phyloP scores from a whole-genome alignment of 2,888 invertebrate species.

The Omphaloscelis lunosa region DNA sequence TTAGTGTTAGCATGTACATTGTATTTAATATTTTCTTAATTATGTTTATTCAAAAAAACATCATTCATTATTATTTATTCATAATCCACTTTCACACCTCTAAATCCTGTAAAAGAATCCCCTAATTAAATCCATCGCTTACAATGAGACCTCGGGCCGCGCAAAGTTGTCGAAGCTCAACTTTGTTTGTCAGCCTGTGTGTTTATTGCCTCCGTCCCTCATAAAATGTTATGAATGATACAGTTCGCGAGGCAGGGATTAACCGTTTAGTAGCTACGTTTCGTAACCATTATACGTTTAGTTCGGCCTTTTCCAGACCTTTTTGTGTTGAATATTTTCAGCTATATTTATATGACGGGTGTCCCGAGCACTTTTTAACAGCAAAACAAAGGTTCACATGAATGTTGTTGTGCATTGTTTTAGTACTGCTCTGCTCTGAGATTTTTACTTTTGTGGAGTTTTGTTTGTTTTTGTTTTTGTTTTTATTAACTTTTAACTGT shows the following conservation, averaged over 20 bases:
- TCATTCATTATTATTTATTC: too few species aligned
- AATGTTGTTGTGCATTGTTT: slow-evolving; percentile 54
- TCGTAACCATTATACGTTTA: slow-evolving; percentile 74
- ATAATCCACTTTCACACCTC: background rate
- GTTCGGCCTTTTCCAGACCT: slow-evolving; percentile 68
- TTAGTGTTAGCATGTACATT: background rate
- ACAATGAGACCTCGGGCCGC: slow-evolving; percentile 48
- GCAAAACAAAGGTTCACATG: slow-evolving; percentile 54
- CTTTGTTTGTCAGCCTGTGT: slow-evolving; percentile 78
- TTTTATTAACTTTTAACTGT: background rate
- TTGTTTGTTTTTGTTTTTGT: slow-evolving; percentile 23
- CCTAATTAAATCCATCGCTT: slow-evolving; percentile 43
- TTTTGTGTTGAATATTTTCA: slow-evolving; percentile 69
- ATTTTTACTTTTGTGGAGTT: slow-evolving; percentile 14
- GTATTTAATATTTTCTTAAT: background rate
- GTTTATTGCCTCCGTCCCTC: slow-evolving; percentile 80
- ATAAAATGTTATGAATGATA: slow-evolving; percentile 85
- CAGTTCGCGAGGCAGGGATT: slow-evolving; percentile 79
- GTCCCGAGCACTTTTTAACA: slow-evolving; percentile 57
- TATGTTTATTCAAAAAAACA: too few species aligned
- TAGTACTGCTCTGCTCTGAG: slow-evolving; percentile 17
- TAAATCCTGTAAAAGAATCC: background rate
- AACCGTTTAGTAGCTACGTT: slow-evolving; percentile 79
- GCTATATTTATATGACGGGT: slow-evolving; percentile 59
- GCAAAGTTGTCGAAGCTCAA: slow-evolving; percentile 75